Evolutionary conservation across 2,797 vertebrate species (phyloP).

Genomic region (Myotis findleyi): DNA sequence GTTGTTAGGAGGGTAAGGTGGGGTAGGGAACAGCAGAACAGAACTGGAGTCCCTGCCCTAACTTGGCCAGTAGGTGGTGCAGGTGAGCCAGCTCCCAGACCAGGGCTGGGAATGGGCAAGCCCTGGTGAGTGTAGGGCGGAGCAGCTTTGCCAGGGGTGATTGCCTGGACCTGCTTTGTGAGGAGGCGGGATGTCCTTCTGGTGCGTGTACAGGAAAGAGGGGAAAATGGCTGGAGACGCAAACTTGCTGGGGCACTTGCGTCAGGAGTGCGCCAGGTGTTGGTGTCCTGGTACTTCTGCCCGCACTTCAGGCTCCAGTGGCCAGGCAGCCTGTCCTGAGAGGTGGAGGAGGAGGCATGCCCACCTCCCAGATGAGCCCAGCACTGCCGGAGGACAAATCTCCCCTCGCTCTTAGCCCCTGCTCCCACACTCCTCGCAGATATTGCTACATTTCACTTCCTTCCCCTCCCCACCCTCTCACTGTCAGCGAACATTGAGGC

Average conservation of each 20-base stretch:
- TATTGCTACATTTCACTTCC: fast-evolving
- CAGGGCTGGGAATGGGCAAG: too few species aligned
- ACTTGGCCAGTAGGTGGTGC: neutral
- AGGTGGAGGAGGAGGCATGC: neutral
- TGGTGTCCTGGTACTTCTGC: neutral
- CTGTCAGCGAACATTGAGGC: neutral
- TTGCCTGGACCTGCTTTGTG: neutral
- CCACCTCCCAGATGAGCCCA: neutral
- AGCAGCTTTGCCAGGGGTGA: neutral
- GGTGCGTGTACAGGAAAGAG: neutral
- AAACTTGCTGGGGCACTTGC: neutral
- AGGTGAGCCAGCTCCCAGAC: neutral
- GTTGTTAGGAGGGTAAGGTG: neutral
- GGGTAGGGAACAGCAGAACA: neutral
- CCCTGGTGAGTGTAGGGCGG: neutral
- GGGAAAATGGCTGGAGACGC: neutral
- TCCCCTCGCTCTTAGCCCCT: neutral
- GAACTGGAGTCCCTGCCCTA: neutral
- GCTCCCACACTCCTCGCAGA: neutral
- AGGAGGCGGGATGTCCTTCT: neutral
- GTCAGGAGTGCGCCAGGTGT: neutral
- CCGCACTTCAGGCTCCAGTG: neutral
- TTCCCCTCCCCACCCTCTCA: neutral
- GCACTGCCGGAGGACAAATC: neutral
- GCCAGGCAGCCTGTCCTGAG: neutral